A percentile compares a stretch with the other conserved stretches of the same genome.
Conservation (phyloP, 2,113 vertebrate genomes). For the Paradoxurus hermaphroditus region DNA sequence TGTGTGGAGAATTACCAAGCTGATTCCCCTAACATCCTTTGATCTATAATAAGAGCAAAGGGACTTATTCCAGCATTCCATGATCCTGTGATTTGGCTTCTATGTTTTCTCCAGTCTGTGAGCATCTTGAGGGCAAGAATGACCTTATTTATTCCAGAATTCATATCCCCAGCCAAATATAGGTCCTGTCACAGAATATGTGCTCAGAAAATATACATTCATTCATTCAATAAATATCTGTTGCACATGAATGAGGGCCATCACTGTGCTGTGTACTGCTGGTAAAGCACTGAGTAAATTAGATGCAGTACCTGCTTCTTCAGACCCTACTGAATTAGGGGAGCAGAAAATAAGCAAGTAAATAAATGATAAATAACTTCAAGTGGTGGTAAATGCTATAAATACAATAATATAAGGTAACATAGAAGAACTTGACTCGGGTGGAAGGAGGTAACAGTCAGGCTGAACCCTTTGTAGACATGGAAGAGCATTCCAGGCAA, state of each 20-base stretch:
- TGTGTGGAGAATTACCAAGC: neutral
- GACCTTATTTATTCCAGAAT: conserved; percentile 26
- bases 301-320: neutral
- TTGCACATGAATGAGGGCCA: neutral
- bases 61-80: neutral
- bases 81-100: neutral
- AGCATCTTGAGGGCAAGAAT: neutral
- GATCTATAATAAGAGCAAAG: conserved; percentile 6
- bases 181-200: neutral
- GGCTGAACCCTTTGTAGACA: neutral
- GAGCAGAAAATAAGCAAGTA: neutral
- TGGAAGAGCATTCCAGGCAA: neutral
- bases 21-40: neutral
- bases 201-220: neutral
- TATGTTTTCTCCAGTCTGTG: neutral
- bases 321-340: neutral
- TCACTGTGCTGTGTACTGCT: neutral
- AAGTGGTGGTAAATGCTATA: too few relatives aligned
- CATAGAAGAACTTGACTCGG: neutral
- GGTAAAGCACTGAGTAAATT: neutral
- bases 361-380: neutral
- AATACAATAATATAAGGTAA: neutral
- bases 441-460: accelerated
- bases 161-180: neutral
- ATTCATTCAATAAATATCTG: neutral